Evolutionary conservation across 2,113 vertebrate species (phyloP).

Genomic region (Fulica atra): DNA sequence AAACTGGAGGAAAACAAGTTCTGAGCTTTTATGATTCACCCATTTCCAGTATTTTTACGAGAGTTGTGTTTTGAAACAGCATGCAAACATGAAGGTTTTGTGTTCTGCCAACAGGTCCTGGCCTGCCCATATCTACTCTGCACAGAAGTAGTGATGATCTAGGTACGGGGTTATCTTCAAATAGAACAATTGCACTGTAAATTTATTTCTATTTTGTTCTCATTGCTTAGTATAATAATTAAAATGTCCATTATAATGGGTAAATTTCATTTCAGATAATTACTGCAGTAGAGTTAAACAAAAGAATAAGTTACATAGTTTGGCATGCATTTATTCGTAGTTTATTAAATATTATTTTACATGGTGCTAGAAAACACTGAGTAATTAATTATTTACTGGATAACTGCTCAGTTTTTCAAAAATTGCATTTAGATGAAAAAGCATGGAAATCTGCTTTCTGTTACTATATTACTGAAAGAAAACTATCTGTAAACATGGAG

Average conservation of each 20-base stretch:
- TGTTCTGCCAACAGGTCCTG: conserved; percentile 84
- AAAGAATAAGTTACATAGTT: background rate
- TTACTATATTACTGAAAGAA: background rate
- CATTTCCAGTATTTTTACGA: rapidly evolving
- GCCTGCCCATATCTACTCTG: conserved; percentile 83
- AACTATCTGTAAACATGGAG: background rate
- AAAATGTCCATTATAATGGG: background rate
- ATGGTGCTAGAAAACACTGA: conserved; percentile 2
- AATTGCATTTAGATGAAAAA: background rate
- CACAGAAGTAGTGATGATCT: conserved; percentile 72
- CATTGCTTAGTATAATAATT: background rate
- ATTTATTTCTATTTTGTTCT: background rate
- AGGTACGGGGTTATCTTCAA: conserved; percentile 73
- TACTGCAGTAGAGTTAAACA: background rate
- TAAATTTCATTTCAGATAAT: conserved; percentile 5
- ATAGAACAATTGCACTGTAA: background rate
- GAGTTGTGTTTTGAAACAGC: background rate
- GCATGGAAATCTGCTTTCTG: background rate
- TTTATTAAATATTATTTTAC: background rate
- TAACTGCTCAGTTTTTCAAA: conserved; percentile 10
- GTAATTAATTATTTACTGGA: background rate
- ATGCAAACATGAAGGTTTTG: background rate
- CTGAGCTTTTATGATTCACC: background rate
- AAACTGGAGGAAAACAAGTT: background rate
- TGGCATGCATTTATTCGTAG: background rate